Base-by-base conservation (phyloP, 2,888 invertebrate species). In the Thumatha senex region DNA sequence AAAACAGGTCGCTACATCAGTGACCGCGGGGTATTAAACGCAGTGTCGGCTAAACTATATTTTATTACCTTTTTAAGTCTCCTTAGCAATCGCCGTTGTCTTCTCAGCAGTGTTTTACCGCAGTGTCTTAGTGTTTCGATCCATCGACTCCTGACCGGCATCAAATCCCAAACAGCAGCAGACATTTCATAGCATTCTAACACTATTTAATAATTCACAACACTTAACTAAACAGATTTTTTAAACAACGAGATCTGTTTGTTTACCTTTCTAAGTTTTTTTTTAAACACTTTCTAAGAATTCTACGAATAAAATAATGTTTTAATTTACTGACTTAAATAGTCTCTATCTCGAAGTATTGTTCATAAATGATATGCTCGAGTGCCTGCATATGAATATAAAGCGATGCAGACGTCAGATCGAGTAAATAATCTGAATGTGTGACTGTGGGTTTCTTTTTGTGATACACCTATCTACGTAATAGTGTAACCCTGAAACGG, bases 71-170 rank as follows among this genome's bases (percentile, higher is more conserved):
- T 92, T 66, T 89, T 89, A 36, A 92, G 72, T 43, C 88, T 78
- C 58, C 88, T 80, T 40, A 92, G 79, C n/a, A 92, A 66, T 13
- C 88, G 75, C 38, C 91, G 76, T 63, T 92, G 91, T 35, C 91
- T 80, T 11, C 89, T 79, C 72, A 92, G 77, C 53, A 92, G 76
- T 13, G 91, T 89, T 66, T 92, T 92, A 38, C 91, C 92, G 70
- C 92, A 92, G 56, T 88, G 82, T 45, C 89, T 75, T 68, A 92
- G 70, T 40, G 91, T 87, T 70, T 90, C 89, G 42, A 92, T 86
- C 89, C 89, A 89, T 29, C 86, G 80, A 68, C 85, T 80, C 69
- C 87, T 74, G 48, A 82, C 81, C 63, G 88, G 91, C 81, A 92
- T 77, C 68, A 92, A 61, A 63, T 90, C 87, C 84, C 90, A 87